Conservation (phyloP, 1,140 invertebrate genomes). For the Atta colombica region DNA sequence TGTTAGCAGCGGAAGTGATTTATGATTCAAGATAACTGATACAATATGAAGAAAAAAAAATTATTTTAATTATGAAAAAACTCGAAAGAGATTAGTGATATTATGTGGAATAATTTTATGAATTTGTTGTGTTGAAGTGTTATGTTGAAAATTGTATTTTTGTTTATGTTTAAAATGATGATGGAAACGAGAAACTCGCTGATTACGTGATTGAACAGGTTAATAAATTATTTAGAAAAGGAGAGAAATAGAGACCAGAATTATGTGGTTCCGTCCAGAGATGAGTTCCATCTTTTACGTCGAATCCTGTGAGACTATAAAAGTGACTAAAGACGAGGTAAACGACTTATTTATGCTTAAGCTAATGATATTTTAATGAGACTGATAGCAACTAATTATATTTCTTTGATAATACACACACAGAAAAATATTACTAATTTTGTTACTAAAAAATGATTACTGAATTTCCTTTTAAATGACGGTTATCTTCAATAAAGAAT, state of each 20-base stretch:
- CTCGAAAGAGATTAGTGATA: neutral
- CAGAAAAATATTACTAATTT: too few species aligned
- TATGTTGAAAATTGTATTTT: neutral
- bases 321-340: slow-evolving; percentile 72
- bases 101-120: slow-evolving; percentile 1
- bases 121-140: neutral
- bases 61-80: slow-evolving; percentile 3
- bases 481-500: too few species aligned
- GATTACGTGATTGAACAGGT: neutral
- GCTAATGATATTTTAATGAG: neutral
- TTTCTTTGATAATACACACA: neutral
- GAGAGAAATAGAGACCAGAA: neutral
- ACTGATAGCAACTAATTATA: neutral
- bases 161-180: neutral
- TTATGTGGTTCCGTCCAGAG: slow-evolving; percentile 79
- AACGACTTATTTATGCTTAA: neutral
- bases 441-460: too few species aligned
- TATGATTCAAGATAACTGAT: neutral
- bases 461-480: too few species aligned
- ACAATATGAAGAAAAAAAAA: neutral
- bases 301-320: slow-evolving; percentile 74
- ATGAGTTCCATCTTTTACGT: slow-evolving; percentile 80
- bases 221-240: neutral
- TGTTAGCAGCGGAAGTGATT: neutral
- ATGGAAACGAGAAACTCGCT: neutral